A percentile compares a stretch with the other conserved stretches of the same genome.
phyloP scores from a whole-genome alignment of 2,888 invertebrate genomes.

The Caenorhabditis zanzibari region DNA sequence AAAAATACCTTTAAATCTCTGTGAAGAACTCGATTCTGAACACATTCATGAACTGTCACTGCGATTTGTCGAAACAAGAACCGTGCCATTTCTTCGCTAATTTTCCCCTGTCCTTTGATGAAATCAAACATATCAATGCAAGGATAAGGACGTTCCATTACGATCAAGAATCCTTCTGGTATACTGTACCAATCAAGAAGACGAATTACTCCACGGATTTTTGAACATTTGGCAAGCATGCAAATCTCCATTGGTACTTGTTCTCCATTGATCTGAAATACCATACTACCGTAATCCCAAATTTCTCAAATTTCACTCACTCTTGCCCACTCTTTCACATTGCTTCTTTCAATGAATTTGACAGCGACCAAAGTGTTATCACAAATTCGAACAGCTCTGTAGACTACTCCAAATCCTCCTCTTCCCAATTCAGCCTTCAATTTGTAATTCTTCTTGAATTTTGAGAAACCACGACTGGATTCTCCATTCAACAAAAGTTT shows the following conservation, averaged over 20 bases:
- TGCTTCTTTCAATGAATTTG: constrained; percentile 81
- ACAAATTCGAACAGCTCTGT: constrained; percentile 72
- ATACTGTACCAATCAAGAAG: constrained; percentile 82
- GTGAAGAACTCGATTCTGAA: constrained; percentile 79
- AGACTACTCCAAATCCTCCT: constrained; percentile 78
- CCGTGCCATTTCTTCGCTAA: constrained; percentile 78
- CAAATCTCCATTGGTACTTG: constrained; percentile 82
- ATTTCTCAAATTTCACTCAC: constrained; percentile 36
- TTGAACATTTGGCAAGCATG: constrained; percentile 79
- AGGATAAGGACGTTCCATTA: constrained; percentile 82
- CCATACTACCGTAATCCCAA: not conserved
- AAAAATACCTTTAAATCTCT: constrained; percentile 79
- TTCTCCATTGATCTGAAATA: constrained; percentile 79
- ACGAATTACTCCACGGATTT: constrained; percentile 78
- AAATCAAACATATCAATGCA: constrained; percentile 82
- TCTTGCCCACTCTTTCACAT: constrained; percentile 79
- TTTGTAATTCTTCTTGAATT: constrained; percentile 81
- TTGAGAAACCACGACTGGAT: constrained; percentile 78
- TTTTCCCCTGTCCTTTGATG: constrained; percentile 76
- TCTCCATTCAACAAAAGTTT: constrained; percentile 75
- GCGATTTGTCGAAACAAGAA: constrained; percentile 81
- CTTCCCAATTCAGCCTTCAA: constrained; percentile 80
- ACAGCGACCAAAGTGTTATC: constrained; percentile 81
- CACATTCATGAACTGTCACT: constrained; percentile 76
- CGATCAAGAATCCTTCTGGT: constrained; percentile 82